Percentiles rank a stretch among this genome's conserved stretches.
These are phyloP conservation scores for Scaptomyza cyrtandrae DNA, from an alignment of 2,888 invertebrate species.

Conservation along the genomic window DNA sequence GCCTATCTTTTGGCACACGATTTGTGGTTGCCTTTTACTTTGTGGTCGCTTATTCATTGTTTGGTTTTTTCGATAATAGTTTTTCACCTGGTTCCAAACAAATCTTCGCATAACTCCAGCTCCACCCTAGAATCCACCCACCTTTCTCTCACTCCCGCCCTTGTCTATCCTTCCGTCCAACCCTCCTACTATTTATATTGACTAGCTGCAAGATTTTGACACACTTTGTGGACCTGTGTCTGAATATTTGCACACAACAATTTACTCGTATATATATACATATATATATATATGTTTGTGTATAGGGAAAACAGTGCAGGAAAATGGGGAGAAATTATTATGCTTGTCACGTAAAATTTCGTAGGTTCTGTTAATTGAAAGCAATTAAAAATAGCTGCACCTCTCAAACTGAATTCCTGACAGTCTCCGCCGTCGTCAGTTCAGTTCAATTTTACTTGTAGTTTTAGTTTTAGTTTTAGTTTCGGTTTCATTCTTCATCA, in stretches of 20 bases:
- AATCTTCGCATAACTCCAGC: constrained; percentile 34
- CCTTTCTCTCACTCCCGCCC: background rate
- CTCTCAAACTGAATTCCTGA: constrained; percentile 52
- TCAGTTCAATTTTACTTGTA: constrained; percentile 31
- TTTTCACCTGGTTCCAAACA: constrained; percentile 29
- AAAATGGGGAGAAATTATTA: constrained; percentile 47
- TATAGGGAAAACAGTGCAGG: constrained; percentile 15
- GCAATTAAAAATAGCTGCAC: constrained; percentile 75
- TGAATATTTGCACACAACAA: constrained; percentile 27
- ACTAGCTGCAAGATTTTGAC: constrained; percentile 12
- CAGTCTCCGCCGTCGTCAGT: constrained; percentile 48
- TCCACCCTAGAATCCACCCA: background rate
- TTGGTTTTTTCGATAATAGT: constrained; percentile 7
- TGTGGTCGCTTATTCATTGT: constrained; percentile 18
- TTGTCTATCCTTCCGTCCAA: background rate
- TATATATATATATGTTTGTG: too few relatives aligned
- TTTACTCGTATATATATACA: background rate
- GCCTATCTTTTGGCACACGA: constrained; percentile 54
- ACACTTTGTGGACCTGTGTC: constrained; percentile 22
- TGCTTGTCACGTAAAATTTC: constrained; percentile 66
- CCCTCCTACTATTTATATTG: background rate
- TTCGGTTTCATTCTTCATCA: constrained; percentile 14
- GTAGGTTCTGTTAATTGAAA: constrained; percentile 72
- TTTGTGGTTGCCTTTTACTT: constrained; percentile 60
- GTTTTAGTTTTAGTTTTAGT: constrained; percentile 20